Evolutionary conservation across 2,888 invertebrate genomes (phyloP), one percentile per base, ranked within the genome.

Genomic region (Crocallis elinguaria): DNA sequence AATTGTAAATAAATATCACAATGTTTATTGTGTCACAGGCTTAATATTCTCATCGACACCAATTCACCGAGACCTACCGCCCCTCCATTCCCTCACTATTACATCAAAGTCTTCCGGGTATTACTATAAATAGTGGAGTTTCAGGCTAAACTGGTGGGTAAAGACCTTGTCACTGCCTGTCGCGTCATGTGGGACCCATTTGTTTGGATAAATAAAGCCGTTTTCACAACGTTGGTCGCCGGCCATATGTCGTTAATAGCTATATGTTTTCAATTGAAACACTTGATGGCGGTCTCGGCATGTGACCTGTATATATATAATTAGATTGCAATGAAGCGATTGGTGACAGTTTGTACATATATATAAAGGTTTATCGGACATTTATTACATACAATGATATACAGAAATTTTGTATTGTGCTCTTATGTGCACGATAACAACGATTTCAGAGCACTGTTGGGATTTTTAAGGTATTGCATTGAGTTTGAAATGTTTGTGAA

Each of bases 141-240:
- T 75, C 79, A 51, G 13, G 2, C 19, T 64, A 65, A 2, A 14
- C 5, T 82, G 79, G 88, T 64, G 44, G 32, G 42, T 25, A 38
- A 51, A 75, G 84, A 59, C 88, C 88, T 88, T 90, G 89, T 90
- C 89, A 87, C 68, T 87, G 77, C 60, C 69, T 75, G 79, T 74
- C 82, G 79, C 85, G 84, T 81, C 89, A 90, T 90, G 79, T 90
- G 89, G 79, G 69, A 67, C 66, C 75, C 88, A 86, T 86, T 90
- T 87, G 88, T 86, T 81, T 82, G 79, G 75, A 75, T 88, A 87
- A 87, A 88, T 88, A 88, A 83, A 84, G 84, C 61, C 66, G 76
- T 75, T 73, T 77, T 74, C 75, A 79, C 75, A 73, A 70, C 74
- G 68, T 60, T 38, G 48, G 48, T 66, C 65, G 67, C 60, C 65